phyloP scores from a whole-genome alignment of 2,113 vertebrate species.

The Raja brachyura region DNA sequence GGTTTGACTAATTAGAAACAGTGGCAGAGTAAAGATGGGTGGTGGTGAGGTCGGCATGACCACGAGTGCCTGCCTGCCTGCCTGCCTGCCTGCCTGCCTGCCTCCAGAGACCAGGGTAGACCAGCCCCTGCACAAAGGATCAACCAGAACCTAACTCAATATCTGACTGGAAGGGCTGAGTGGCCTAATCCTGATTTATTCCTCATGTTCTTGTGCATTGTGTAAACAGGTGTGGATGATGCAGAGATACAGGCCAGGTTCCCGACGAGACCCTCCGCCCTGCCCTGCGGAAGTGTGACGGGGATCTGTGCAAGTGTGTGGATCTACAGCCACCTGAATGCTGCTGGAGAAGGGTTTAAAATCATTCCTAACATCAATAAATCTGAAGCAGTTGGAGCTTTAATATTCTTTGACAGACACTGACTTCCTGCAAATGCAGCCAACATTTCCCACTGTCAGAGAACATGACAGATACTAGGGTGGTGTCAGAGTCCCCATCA shows the following conservation, averaged over 20 bases:
- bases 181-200: too few relatives aligned
- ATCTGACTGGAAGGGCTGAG: too few relatives aligned
- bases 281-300: neutral
- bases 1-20: neutral
- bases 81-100: too few relatives aligned
- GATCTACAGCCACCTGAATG: neutral
- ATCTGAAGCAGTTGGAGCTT: neutral
- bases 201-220: neutral
- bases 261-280: too few relatives aligned
- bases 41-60: neutral
- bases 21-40: neutral
- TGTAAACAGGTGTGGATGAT: neutral
- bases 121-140: too few relatives aligned
- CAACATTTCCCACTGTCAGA: slow-evolving; percentile 12
- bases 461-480: neutral
- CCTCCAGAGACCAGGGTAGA: too few relatives aligned
- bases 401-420: neutral
- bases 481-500: neutral
- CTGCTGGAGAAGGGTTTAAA: neutral
- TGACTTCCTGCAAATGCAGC: neutral
- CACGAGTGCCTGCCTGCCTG: too few relatives aligned
- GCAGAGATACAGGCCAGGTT: too few relatives aligned
- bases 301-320: too few relatives aligned
- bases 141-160: too few relatives aligned
- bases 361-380: slow-evolving; percentile 7